Evolutionary conservation across 2,797 vertebrate species (phyloP), one percentile per base, ranked within the genome.

Genomic region (Mycteria americana): DNA sequence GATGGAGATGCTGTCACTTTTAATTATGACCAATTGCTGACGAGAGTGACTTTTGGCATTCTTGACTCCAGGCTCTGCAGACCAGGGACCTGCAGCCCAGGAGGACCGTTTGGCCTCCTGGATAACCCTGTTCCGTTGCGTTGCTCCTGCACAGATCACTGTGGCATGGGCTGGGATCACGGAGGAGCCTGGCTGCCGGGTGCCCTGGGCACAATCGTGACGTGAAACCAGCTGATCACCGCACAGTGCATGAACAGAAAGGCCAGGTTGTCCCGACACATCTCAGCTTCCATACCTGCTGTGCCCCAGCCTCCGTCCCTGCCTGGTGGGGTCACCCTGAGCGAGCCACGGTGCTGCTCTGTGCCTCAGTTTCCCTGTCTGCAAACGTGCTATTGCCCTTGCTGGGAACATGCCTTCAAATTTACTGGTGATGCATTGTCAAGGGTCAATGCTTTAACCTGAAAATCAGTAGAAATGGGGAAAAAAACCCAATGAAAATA

Each of bases 231-330:
- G 27, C 14, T 33, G 27, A 50, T 46, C 7, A 6, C n/a, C 4
- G n/a, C 64, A 45, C 51, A 53, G 18, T 6, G 10, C 39, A 17
- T 9, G 21, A 59, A 6, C 30, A 74, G 46, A 51, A 65, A 43
- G 37, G 5, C 10, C 59, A 21, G 3, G 13, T 11, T 81, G 54
- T 17, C 53, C 35, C 0, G 0, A 18, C 3, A 18, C 18, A 51
- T 27, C 62, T 46, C 70, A 63, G 18, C 33, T 81, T 54, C 83
- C 50, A 45, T 10, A 30, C 13, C 24, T 60, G n/a, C 39, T 41
- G 27, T 35, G 14, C 10, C 33, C 24, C 39, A 46, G n/a, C n/a
- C 21, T 75, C 63, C 2, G 1, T 11, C 77, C 24, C 25, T 85
- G 41, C n/a, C 31, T 21, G 0, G 1, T n/a, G 31, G 37, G 18